Evolutionary conservation across 2,113 vertebrate genomes (phyloP), one percentile per base, ranked within the genome.

Genomic region (Cisticola juncidis): DNA sequence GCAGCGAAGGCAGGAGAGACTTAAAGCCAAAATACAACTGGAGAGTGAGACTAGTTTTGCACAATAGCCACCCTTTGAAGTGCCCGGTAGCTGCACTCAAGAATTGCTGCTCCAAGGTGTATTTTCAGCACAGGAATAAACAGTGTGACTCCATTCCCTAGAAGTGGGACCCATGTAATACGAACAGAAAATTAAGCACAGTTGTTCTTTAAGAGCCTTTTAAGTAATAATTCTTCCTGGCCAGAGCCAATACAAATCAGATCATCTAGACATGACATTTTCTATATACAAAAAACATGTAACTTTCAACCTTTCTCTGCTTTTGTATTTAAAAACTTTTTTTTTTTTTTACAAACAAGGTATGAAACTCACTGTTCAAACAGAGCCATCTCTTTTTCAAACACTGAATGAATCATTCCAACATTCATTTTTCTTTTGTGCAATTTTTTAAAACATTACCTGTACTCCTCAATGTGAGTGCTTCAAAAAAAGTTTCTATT

Each of bases 351-450:
- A 98, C 98, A 98, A 99, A 99, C 98, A 98, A 98, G 96, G 96
- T 98, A 98, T 98, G 98, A 99, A 98, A 99, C 97, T 97, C 97
- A 98, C 97, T 96, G 96, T 98, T 98, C 98, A 97, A 98, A 98
- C 98, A 98, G 97, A 98, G 98, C 98, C 97, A 79, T 98, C 96
- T 98, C 98, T 98, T 98, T 98, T 98, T 97, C 97, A 98, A 99
- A 99, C 98, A 98, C 98, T 98, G 98, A 98, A 98, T 98, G 96
- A 98, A 98, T 98, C 98, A 97, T 98, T 98, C 98, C 97, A 98
- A 99, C 99, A 99, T 99, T 99, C 98, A 99, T 98, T 98, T 98
- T 98, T 98, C 98, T 98, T 98, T 98, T 99, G 99, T 99, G 99
- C 99, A 99, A 99, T 98, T 98, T 97, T 97, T 97, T 94, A 98